Conservation (phyloP, 2,797 vertebrate genomes). For the Lacerta agilis region DNA sequence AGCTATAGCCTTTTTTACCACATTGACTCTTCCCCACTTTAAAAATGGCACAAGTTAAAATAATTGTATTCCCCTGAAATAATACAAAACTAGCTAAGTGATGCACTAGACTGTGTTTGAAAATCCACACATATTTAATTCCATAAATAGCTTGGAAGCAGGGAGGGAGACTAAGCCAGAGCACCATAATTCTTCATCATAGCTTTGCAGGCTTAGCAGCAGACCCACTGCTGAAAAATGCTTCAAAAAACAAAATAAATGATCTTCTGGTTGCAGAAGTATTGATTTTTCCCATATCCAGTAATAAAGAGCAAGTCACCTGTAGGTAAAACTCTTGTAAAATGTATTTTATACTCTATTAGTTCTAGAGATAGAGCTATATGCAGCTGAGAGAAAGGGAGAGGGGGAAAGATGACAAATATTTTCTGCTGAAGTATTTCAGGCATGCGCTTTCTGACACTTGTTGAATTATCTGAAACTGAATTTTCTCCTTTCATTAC, state of each 20-base stretch:
- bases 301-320: slow-evolving; percentile 87
- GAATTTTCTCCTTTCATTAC: background rate
- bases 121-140: slow-evolving; percentile 72
- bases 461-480: slow-evolving; percentile 24
- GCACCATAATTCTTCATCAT: slow-evolving; percentile 82
- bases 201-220: slow-evolving; percentile 81
- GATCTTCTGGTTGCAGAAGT: slow-evolving; percentile 80
- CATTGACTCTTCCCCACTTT: slow-evolving; percentile 54
- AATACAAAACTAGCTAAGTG: slow-evolving; percentile 31
- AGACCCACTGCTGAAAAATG: slow-evolving; percentile 83
- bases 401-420: slow-evolving; percentile 73
- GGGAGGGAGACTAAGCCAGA: slow-evolving; percentile 69
- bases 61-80: slow-evolving; percentile 49
- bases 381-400: slow-evolving; percentile 73
- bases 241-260: slow-evolving; percentile 85
- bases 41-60: slow-evolving; percentile 67
- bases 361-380: slow-evolving; percentile 82
- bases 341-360: slow-evolving; percentile 87
- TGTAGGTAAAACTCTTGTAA: slow-evolving; percentile 87
- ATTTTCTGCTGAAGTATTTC: slow-evolving; percentile 71
- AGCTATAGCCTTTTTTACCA: slow-evolving; percentile 67
- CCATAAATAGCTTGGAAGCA: slow-evolving; percentile 74
- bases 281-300: slow-evolving; percentile 86
- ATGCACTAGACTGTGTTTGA: slow-evolving; percentile 54
- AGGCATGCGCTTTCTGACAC: slow-evolving; percentile 67